These are phyloP conservation scores for Myotis vivesi DNA, from an alignment of 2,797 vertebrate genomes.

Conservation along the genomic window DNA sequence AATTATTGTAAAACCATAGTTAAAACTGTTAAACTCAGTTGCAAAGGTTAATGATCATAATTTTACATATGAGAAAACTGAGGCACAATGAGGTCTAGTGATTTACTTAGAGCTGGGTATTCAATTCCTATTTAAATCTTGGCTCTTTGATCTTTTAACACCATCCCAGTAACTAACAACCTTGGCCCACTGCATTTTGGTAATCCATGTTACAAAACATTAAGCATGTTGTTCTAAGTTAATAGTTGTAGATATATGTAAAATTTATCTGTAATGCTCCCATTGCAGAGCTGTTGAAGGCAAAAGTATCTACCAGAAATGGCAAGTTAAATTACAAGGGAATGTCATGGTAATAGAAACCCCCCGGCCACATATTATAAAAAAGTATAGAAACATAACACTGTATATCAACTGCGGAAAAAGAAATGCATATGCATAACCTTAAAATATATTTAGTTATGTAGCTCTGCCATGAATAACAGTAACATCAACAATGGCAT, in stretches of 20 bases:
- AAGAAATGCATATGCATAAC: background rate
- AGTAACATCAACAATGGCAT: slow-evolving; percentile 5
- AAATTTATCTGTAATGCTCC: background rate
- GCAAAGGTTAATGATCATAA: slow-evolving; percentile 20
- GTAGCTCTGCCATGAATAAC: slow-evolving; percentile 13
- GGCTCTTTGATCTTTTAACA: background rate
- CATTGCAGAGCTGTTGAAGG: background rate
- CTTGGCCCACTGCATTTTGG: background rate
- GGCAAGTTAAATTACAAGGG: slow-evolving; percentile 13
- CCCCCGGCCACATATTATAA: background rate
- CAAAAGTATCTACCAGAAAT: background rate
- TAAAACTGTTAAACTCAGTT: slow-evolving; percentile 16
- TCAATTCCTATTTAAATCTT: background rate
- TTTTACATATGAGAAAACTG: slow-evolving; percentile 38
- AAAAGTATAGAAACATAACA: background rate
- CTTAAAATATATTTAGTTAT: background rate
- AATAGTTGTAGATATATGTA: background rate
- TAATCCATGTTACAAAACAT: background rate
- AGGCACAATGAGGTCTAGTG: slow-evolving; percentile 24
- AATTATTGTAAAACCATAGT: slow-evolving; percentile 27
- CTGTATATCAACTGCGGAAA: background rate
- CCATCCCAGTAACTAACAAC: background rate
- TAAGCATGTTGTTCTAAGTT: background rate
- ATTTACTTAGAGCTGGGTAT: background rate
- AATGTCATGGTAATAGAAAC: background rate